Conservation (phyloP, 2,888 invertebrate species). For the Latrodectus hesperus region DNA sequence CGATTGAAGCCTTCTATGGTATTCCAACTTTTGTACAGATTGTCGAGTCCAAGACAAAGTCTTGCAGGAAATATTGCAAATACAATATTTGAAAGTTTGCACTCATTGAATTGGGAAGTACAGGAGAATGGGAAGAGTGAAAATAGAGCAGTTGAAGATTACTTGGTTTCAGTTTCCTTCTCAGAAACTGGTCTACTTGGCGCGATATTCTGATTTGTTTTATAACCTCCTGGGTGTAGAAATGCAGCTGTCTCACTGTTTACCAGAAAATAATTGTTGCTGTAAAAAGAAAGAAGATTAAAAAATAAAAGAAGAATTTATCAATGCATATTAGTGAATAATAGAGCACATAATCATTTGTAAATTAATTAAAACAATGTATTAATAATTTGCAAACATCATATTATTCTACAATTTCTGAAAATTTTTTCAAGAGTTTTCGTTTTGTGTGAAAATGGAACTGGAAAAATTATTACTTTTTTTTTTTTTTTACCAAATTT, state of each 20-base stretch:
- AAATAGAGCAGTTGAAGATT: conserved; percentile 7
- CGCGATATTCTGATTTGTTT: not conserved
- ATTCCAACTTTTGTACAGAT: conserved; percentile 53
- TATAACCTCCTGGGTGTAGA: not conserved
- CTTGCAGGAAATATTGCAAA: conserved; percentile 36
- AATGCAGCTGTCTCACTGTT: conserved; percentile 21
- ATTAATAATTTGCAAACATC: too few species aligned
- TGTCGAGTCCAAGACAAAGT: conserved; percentile 53
- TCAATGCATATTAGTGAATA: too few species aligned
- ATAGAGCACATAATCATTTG: too few species aligned
- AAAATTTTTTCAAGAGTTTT: too few species aligned
- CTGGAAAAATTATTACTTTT: too few species aligned
- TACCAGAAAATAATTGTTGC: conserved; percentile 67
- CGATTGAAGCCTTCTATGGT: not conserved
- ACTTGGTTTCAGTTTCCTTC: conserved; percentile 11
- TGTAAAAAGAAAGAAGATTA: conserved; percentile 21
- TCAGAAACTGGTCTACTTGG: not conserved
- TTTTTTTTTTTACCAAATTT: too few species aligned
- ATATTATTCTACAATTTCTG: too few species aligned
- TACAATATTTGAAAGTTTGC: not conserved
- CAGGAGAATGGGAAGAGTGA: conserved; percentile 1
- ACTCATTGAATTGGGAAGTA: conserved; percentile 8
- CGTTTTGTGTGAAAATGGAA: too few species aligned
- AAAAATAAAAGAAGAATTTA: too few species aligned
- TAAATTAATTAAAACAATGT: too few species aligned